These are phyloP conservation scores for Drosophila sulfurigaster DNA, from an alignment of 1,140 invertebrate genomes.

Conservation along the genomic window DNA sequence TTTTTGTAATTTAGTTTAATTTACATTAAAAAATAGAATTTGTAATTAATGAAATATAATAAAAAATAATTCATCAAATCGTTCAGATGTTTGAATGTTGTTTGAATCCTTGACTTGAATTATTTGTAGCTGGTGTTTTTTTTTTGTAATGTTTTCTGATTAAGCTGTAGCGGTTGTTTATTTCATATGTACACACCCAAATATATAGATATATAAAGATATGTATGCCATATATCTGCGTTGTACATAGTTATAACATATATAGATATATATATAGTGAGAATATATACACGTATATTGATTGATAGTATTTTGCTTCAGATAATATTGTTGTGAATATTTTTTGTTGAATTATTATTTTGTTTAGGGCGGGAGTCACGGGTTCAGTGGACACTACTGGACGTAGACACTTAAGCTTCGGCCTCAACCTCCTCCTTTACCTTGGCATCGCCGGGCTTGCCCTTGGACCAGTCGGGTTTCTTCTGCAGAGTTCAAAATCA, in stretches of 20 bases:
- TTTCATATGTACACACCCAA: constrained; percentile 24
- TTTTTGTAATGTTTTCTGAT: constrained; percentile 55
- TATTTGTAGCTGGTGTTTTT: constrained; percentile 63
- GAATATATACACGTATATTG: constrained; percentile 44
- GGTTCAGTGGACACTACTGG: constrained; percentile 77
- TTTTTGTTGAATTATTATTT: constrained; percentile 72
- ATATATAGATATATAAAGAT: constrained; percentile 32
- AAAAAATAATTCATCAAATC: constrained; percentile 69
- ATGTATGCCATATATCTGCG: constrained; percentile 26
- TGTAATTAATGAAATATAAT: constrained; percentile 81
- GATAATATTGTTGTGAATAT: constrained; percentile 58
- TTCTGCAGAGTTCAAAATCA: constrained; percentile 87
- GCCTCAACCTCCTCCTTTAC: constrained; percentile 94
- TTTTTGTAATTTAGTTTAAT: constrained; percentile 80
- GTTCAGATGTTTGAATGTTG: constrained; percentile 73
- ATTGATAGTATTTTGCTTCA: constrained; percentile 50
- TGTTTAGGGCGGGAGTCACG: constrained; percentile 82
- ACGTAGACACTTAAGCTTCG: constrained; percentile 87
- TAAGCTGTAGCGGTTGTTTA: constrained; percentile 39
- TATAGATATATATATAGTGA: constrained; percentile 31
- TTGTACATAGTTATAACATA: constrained; percentile 10
- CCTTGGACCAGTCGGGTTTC: constrained; percentile 96
- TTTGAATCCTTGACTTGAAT: constrained; percentile 69
- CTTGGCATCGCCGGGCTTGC: constrained; percentile 92
- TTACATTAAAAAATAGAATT: constrained; percentile 82